Percentiles rank a stretch among this genome's conserved stretches.
phyloP scores from a whole-genome alignment of 2,797 vertebrate species.

The Garrulus glandarius region DNA sequence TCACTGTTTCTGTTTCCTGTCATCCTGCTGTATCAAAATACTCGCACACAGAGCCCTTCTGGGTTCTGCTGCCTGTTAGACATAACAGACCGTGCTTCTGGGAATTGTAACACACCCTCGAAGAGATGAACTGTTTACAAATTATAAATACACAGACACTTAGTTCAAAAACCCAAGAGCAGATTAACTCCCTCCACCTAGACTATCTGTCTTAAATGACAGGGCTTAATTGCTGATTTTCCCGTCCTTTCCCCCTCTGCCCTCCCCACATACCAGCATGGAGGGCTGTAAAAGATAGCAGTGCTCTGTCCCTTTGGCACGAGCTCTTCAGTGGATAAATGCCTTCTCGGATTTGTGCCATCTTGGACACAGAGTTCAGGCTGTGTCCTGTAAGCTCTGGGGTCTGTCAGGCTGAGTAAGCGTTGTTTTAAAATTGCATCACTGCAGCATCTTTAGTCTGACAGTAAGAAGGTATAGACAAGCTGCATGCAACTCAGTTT shows the following conservation, averaged over 20 bases:
- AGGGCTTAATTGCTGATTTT: constrained; percentile 77
- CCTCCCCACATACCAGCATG: constrained; percentile 46
- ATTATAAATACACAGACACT: constrained; percentile 77
- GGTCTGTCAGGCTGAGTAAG: constrained; percentile 61
- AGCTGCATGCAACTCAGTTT: background rate
- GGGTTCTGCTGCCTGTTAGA: constrained; percentile 80
- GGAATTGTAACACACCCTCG: constrained; percentile 84
- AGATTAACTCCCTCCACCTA: constrained; percentile 79
- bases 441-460: background rate
- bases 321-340: background rate
- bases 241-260: background rate
- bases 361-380: constrained; percentile 34
- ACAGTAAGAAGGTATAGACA: background rate
- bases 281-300: constrained; percentile 74
- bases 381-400: constrained; percentile 62
- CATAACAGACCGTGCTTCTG: constrained; percentile 84
- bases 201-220: constrained; percentile 81
- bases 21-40: constrained; percentile 29
- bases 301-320: constrained; percentile 62
- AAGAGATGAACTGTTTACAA: constrained; percentile 80
- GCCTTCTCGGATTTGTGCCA: constrained; percentile 58
- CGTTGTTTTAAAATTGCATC: constrained; percentile 48
- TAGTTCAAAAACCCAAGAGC: constrained; percentile 67
- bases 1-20: constrained; percentile 37
- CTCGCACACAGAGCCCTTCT: constrained; percentile 30